These are phyloP conservation scores for Myxocyprinus asiaticus DNA, from an alignment of 2,113 vertebrate genomes.

Conservation along the genomic window DNA sequence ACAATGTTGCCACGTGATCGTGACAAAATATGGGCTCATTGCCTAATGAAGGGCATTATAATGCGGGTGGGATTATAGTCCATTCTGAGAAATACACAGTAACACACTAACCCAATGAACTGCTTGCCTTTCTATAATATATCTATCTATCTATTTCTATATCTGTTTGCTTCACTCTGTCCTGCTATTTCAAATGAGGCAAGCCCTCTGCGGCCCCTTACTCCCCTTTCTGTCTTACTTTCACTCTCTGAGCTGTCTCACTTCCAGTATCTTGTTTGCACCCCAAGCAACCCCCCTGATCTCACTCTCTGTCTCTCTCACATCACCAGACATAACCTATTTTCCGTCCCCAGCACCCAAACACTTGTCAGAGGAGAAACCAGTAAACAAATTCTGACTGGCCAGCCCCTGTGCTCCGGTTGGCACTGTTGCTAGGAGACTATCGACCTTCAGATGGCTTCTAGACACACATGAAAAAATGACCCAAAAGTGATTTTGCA, in stretches of 20 bases:
- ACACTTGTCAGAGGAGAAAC: conserved; percentile 58
- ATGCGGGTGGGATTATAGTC: conserved; percentile 33
- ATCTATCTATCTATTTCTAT: too few relatives aligned
- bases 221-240: background rate
- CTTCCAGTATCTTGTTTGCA: conserved; percentile 1
- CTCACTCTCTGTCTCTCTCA: conserved; percentile 25
- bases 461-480: background rate
- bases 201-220: background rate
- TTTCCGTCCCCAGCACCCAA: conserved; percentile 63
- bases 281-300: background rate
- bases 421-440: conserved; percentile 76
- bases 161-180: background rate
- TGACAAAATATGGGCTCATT: conserved; percentile 20
- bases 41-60: conserved; percentile 41
- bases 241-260: conserved; percentile 4
- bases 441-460: conserved; percentile 27
- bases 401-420: conserved; percentile 52
- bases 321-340: conserved; percentile 58
- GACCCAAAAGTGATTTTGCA: conserved; percentile 11
- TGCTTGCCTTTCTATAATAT: conserved; percentile 16
- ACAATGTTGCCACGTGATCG: conserved; percentile 13
- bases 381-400: conserved; percentile 62
- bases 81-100: conserved; percentile 38
- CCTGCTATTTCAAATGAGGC: background rate
- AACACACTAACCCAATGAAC: conserved; percentile 54